Percentiles rank a stretch among this genome's conserved stretches.
These are phyloP conservation scores for Aulostomus chinensis DNA, from an alignment of 2,797 vertebrate species.

Conservation along the genomic window DNA sequence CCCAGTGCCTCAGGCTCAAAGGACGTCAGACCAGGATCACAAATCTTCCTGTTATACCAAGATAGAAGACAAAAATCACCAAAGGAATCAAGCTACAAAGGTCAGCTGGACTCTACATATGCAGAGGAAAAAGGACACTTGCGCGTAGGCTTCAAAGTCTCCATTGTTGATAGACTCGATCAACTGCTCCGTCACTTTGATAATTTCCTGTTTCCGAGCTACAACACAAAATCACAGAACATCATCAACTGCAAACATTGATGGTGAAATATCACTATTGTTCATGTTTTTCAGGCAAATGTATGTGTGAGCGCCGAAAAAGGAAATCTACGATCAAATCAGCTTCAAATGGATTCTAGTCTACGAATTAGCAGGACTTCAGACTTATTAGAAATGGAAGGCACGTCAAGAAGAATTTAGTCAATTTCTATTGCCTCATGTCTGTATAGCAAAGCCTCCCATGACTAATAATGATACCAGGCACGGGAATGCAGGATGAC, in stretches of 20 bases:
- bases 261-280: background rate
- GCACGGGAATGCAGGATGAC: slow-evolving; percentile 65
- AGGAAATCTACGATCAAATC: slow-evolving; percentile 32
- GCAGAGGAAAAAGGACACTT: slow-evolving; percentile 61
- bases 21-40: slow-evolving; percentile 93
- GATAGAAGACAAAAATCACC: slow-evolving; percentile 1
- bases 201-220: slow-evolving; percentile 83
- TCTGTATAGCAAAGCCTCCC: slow-evolving; percentile 55
- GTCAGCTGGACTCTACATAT: background rate
- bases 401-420: slow-evolving; percentile 26
- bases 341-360: slow-evolving; percentile 59
- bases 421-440: slow-evolving; percentile 15
- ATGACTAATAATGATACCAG: slow-evolving; percentile 71
- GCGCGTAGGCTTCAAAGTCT: slow-evolving; percentile 95
- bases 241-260: slow-evolving; percentile 10
- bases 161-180: slow-evolving; percentile 91
- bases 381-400: slow-evolving; percentile 74
- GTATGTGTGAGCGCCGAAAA: slow-evolving; percentile 24
- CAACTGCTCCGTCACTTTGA: slow-evolving; percentile 94
- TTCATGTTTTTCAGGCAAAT: slow-evolving; percentile 44
- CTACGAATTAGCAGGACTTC: slow-evolving; percentile 51
- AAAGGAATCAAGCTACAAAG: background rate
- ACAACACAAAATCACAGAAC: slow-evolving; percentile 61
- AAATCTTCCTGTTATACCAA: slow-evolving; percentile 84
- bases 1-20: slow-evolving; percentile 96